Base-by-base conservation (phyloP, 2,888 invertebrate genomes). In the Entomobrya multifasciata region DNA sequence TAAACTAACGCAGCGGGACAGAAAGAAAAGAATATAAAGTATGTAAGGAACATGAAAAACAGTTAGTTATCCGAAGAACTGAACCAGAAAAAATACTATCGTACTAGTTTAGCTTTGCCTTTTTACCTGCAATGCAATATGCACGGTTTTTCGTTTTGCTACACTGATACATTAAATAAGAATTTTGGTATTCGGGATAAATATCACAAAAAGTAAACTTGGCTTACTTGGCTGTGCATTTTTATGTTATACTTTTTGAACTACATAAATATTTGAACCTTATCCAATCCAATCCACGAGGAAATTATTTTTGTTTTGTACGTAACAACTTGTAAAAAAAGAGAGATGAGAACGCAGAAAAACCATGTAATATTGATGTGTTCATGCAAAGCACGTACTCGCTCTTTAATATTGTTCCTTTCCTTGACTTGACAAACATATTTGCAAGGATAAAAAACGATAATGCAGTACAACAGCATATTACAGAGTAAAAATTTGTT, bases 41-140 rank as follows among this genome's bases (percentile, higher is more conserved):
- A 49, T 13, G n/a, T 13, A 62, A 62, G 22, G 41, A 67, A 44
- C 67, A 67, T 67, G 41, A 67, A 41, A 44, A 67, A 67, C 67
- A 67, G 67, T 67, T 67, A 67, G 67, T 67, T 67, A 67, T 11
- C 44, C 67, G 67, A 67, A 60, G 67, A 67, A 67, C 41, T 67
- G 41, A 67, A 67, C 41, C 36, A 67, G 67, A 67, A 67, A 67
- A 67, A 67, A 44, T 36, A 27, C 36, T 44, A 41, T 36, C 20
- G 67, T 67, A 67, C 67, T 11, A 41, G 41, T 36, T 36, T 67
- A 17, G 36, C 17, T 22, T 67, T 67, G 36, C 41, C 36, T 36
- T 4, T 8, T 36, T 36, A 36, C 36, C 36, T 36, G 36, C 36
- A 36, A n/a, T n/a, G n/a, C n/a, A n/a, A n/a, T n/a, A n/a, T n/a